phyloP scores from a whole-genome alignment of 2,888 invertebrate species.

The Spialia ferax region DNA sequence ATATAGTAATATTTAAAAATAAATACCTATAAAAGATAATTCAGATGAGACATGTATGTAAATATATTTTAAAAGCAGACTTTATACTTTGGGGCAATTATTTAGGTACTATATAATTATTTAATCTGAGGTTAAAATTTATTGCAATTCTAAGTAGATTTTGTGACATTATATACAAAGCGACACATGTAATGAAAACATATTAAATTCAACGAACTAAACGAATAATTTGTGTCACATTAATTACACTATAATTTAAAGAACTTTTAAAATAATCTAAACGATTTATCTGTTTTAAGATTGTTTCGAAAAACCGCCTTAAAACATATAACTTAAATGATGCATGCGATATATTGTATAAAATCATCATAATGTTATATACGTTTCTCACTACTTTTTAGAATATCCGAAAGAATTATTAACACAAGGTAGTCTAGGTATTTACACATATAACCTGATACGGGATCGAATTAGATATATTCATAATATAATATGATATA shows the following conservation, averaged over 20 bases:
- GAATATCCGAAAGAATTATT: slow-evolving; percentile 31
- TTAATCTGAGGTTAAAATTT: slow-evolving; percentile 25
- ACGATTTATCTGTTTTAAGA: slow-evolving; percentile 1
- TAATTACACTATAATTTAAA: slow-evolving; percentile 24
- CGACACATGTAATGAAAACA: slow-evolving; percentile 10
- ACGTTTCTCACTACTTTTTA: slow-evolving; percentile 30
- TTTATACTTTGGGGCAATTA: slow-evolving; percentile 36
- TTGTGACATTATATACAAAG: slow-evolving; percentile 32
- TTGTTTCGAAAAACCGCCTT: slow-evolving; percentile 2
- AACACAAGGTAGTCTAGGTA: slow-evolving; percentile 30
- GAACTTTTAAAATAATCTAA: slow-evolving; percentile 7
- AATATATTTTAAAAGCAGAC: slow-evolving; percentile 37
- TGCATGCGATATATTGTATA: slow-evolving; percentile 16
- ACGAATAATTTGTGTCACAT: slow-evolving; percentile 52
- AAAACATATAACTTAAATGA: slow-evolving; percentile 18
- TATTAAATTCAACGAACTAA: slow-evolving; percentile 6
- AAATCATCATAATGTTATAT: slow-evolving; percentile 9
- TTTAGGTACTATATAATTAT: slow-evolving; percentile 24
- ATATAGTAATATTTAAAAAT: slow-evolving; percentile 13
- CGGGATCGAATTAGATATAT: slow-evolving; percentile 14
- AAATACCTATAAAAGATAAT: slow-evolving; percentile 21
- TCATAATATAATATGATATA: neutral
- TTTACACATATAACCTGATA: slow-evolving; percentile 22
- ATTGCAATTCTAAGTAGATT: slow-evolving; percentile 27
- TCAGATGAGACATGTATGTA: slow-evolving; percentile 5